phyloP scores from a whole-genome alignment of 1,140 invertebrate genomes.

The Alviniconcha marisindica region DNA sequence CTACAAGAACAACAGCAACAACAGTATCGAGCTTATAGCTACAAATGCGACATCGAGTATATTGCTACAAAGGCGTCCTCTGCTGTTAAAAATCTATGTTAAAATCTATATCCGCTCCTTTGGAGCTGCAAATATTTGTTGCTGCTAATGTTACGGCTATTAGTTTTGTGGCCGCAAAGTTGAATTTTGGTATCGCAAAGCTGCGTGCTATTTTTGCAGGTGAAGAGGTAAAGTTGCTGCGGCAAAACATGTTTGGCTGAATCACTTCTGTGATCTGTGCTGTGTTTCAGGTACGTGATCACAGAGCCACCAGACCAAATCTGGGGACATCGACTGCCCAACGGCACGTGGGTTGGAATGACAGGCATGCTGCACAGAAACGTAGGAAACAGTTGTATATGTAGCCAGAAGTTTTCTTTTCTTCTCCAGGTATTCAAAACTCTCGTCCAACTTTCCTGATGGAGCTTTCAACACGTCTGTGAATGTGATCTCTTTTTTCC shows the following conservation, averaged over 20 bases:
- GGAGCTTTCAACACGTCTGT: no score
- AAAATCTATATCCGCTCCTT: no score
- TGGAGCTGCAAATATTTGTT: not conserved
- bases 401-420: not conserved
- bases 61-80: no score
- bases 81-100: no score
- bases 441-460: not conserved
- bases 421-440: not conserved
- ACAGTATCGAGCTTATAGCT: no score
- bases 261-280: not conserved
- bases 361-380: conserved; percentile 20
- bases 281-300: conserved; percentile 4
- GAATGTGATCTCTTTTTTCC: no score
- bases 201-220: no score
- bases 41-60: no score
- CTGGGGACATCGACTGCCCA: not conserved
- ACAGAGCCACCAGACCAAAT: not conserved
- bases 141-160: not conserved
- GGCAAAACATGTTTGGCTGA: not conserved
- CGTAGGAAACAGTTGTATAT: not conserved
- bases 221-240: no score
- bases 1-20: no score
- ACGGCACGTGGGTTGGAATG: conserved; percentile 19
- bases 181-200: not conserved
- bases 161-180: not conserved